Percentiles rank a stretch among this genome's conserved stretches.
Evolutionary conservation across 1,140 invertebrate genomes (phyloP).

Genomic region (Trachymyrmex cornetzi): DNA sequence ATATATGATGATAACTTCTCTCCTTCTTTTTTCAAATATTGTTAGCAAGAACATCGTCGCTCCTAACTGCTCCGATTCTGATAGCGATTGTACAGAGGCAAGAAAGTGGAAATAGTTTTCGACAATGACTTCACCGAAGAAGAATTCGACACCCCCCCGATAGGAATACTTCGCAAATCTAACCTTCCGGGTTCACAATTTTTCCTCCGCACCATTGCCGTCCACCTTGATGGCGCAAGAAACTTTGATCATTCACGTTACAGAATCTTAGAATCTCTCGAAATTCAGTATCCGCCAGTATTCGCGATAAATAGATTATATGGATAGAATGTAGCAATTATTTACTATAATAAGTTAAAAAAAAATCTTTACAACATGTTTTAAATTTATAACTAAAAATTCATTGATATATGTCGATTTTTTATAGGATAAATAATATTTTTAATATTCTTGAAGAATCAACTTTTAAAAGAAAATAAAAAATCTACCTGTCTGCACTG

Average conservation of each 20-base stretch:
- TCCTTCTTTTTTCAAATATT: conserved; percentile 9
- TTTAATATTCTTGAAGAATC: not conserved
- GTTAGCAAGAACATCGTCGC: conserved; percentile 58
- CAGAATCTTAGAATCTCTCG: conserved; percentile 24
- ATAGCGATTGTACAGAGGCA: conserved; percentile 56
- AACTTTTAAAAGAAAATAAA: not conserved
- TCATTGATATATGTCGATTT: not conserved
- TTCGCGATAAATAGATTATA: not conserved
- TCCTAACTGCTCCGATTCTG: conserved; percentile 48
- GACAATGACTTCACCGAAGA: conserved; percentile 61
- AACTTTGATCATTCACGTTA: conserved; percentile 41
- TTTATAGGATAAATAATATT: not conserved
- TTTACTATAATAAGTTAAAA: not conserved
- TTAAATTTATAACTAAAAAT: not conserved
- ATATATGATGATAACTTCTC: conserved; percentile 27
- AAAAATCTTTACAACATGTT: not conserved
- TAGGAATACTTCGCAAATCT: conserved; percentile 66
- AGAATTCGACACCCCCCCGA: conserved; percentile 55
- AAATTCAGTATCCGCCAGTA: conserved; percentile 15
- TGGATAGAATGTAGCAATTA: not conserved
- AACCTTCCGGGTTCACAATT: conserved; percentile 62
- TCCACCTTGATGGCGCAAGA: conserved; percentile 35
- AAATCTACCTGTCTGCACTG: too few species aligned
- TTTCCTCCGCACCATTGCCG: conserved; percentile 33
- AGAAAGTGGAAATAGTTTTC: conserved; percentile 47